These are phyloP conservation scores for Babylonia areolata DNA, from an alignment of 1,140 invertebrate genomes.

Conservation along the genomic window DNA sequence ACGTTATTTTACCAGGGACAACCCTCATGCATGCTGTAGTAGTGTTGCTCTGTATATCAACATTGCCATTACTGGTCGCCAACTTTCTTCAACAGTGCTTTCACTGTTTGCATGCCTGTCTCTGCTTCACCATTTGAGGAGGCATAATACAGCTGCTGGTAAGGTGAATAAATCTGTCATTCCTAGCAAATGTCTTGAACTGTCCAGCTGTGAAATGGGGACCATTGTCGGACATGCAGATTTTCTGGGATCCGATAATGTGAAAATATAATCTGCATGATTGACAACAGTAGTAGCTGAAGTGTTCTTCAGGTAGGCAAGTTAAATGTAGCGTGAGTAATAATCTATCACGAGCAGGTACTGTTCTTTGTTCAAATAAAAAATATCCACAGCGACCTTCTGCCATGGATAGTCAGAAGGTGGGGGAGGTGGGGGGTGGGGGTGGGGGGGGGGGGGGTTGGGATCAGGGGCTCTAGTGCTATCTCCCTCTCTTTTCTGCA, in stretches of 20 bases:
- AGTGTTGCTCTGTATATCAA: too few relatives aligned
- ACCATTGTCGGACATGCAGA: background rate
- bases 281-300: conserved; percentile 33
- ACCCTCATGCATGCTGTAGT: too few relatives aligned
- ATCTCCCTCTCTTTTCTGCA: background rate
- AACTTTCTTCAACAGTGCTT: too few relatives aligned
- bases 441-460: background rate
- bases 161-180: background rate
- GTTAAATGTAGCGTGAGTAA: conserved; percentile 47
- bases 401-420: conserved; percentile 43
- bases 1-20: too few relatives aligned
- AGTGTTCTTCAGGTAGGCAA: conserved; percentile 38
- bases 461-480: background rate
- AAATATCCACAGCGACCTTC: conserved; percentile 44
- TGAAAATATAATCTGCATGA: conserved; percentile 65
- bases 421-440: too few relatives aligned
- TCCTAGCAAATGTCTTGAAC: background rate
- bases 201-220: background rate
- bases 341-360: conserved; percentile 51
- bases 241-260: conserved; percentile 21
- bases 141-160: background rate
- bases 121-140: background rate
- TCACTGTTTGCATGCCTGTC: background rate
- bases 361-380: conserved; percentile 34
- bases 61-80: too few relatives aligned